Evolutionary conservation across 2,888 invertebrate genomes (phyloP), one percentile per base, ranked within the genome.

Genomic region (Calliopum simillimum): DNA sequence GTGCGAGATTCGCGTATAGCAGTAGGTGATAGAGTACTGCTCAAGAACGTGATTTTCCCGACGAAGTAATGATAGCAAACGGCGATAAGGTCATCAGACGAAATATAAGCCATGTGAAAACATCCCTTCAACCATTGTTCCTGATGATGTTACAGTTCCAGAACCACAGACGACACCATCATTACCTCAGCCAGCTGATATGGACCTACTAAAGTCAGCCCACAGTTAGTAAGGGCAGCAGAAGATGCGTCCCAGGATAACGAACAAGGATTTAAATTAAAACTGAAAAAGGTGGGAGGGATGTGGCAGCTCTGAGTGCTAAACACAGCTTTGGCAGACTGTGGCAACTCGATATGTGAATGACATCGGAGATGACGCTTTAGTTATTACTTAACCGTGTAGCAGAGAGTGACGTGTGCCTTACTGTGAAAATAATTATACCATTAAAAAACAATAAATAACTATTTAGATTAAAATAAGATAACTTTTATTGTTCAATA

Each of bases 221-320:
- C 68, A 51, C 67, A 51, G 68, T 67, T 68, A 64, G 11, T 49
- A 46, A 33, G 55, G 49, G 33, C 64, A 47, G 14, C 47, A 63
- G 43, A 62, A 61, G 61, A 51, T 23, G 64, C 43, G 53, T 70
- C 63, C 64, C 8, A 33, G 33, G 33, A 33, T 1, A 65, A 65
- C 47, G 67, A 43, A 68, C 49, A 66, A 63, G 62, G 65, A 51
- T 69, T 72, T 56, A 72, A 67, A 56, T 67, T 72, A 44, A 72
- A 71, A 65, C 74, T 70, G 63, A 70, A 70, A 70, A 73, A 72
- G 33, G 66, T 72, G 58, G 69, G 70, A 70, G 71, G 68, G 68
- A 69, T 72, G 68, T 71, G 71, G 71, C 72, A 59, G 69, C 69
- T 33, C 33, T 33, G 2, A 33, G 8, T 8, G 8, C 4, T 33